A percentile compares a stretch with the other conserved stretches of the same genome.
These are phyloP conservation scores for Wiebesia pumilae DNA, from an alignment of 1,140 invertebrate genomes.

Conservation along the genomic window DNA sequence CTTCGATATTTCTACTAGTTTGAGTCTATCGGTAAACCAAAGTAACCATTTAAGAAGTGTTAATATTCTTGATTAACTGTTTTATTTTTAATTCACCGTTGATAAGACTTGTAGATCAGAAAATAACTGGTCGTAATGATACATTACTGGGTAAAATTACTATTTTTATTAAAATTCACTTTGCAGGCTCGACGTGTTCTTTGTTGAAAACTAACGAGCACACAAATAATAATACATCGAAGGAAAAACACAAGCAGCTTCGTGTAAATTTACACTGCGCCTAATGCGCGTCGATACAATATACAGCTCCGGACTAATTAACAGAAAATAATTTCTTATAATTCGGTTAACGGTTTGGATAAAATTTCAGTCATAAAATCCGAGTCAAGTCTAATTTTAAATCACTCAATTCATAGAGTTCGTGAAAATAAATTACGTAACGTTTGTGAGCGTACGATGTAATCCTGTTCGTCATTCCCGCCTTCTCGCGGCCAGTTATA, in stretches of 20 bases:
- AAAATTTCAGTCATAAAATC: background rate
- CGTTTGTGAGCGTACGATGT: background rate
- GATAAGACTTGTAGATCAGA: no score
- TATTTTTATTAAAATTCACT: background rate
- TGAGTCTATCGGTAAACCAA: no score
- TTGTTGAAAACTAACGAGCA: background rate
- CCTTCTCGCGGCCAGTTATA: background rate
- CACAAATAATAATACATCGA: background rate
- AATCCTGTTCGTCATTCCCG: background rate
- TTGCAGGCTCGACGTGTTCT: background rate
- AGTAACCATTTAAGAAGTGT: no score
- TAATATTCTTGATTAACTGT: no score
- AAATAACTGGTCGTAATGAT: no score
- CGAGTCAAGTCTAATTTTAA: background rate
- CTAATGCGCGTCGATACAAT: background rate
- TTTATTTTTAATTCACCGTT: no score
- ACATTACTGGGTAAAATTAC: background rate
- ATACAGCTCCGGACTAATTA: background rate
- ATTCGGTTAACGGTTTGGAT: background rate
- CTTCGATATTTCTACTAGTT: no score
- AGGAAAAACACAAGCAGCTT: background rate
- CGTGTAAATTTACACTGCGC: background rate
- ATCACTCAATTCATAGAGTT: background rate
- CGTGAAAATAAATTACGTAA: conserved; percentile 11
- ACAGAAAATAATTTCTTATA: background rate